These are phyloP conservation scores for Hyla sarda DNA, from an alignment of 2,113 vertebrate species.

Conservation along the genomic window DNA sequence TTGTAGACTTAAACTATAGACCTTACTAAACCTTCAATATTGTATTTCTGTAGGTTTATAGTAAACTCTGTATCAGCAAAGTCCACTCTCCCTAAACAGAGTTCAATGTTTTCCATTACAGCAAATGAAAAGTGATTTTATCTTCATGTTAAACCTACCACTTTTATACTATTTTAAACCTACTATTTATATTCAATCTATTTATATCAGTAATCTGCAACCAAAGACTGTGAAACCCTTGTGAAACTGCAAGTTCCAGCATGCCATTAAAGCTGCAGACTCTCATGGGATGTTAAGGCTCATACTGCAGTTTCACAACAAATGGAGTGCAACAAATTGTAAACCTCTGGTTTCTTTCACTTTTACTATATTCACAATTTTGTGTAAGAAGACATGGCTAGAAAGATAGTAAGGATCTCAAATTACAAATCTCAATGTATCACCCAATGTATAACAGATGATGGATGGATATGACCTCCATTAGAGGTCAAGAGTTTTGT, in stretches of 20 bases:
- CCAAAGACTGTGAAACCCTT: background rate
- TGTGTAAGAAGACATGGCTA: too few relatives aligned
- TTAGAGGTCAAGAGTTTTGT: too few relatives aligned
- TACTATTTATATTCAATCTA: too few relatives aligned
- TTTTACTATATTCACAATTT: too few relatives aligned
- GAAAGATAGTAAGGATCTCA: too few relatives aligned
- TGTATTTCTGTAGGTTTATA: background rate
- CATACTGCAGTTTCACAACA: background rate
- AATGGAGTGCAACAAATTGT: background rate
- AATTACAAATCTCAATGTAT: too few relatives aligned
- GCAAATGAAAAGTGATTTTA: background rate
- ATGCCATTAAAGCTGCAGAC: background rate
- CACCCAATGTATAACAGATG: too few relatives aligned
- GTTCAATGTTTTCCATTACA: background rate
- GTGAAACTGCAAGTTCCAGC: background rate
- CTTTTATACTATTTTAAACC: too few relatives aligned
- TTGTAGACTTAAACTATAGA: constrained; percentile 73
- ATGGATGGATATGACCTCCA: too few relatives aligned
- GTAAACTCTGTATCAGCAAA: background rate
- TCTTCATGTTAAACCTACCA: too few relatives aligned
- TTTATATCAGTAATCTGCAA: background rate
- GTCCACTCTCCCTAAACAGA: background rate
- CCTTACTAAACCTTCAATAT: background rate
- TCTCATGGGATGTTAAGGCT: background rate
- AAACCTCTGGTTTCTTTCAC: too few relatives aligned